Evolutionary conservation across 2,113 vertebrate species (phyloP), one percentile per base, ranked within the genome.

Genomic region (Phylloscopus whistleri): DNA sequence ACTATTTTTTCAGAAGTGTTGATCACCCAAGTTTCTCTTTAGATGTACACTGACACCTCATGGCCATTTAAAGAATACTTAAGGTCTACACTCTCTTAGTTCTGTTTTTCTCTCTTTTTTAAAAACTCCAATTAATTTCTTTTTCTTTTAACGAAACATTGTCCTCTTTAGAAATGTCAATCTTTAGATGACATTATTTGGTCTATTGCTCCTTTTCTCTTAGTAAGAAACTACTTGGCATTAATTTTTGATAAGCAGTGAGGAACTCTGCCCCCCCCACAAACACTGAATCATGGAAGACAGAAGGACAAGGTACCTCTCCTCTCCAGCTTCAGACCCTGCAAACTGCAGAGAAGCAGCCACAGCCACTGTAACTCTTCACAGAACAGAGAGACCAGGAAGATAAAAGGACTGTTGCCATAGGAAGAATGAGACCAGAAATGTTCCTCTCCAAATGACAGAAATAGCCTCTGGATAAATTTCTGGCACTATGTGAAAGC

Each of bases 41-140:
- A 76, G 46, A 77, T 21, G 43, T 69, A 93, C 67, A 96, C 74
- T 95, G 96, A 96, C 95, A 95, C 75, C 93, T 94, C 48, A 87
- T 77, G 94, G 85, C 39, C 87, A 75, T 70, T 82, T 35, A 7
- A 53, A 51, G 84, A 69, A 51, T 2, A 26, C 12, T 37, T 55
- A 43, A 55, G 1, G 4, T 39, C 55, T 79, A 26, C 0, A 1
- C 59, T 60, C 21, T 30, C 44, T 52, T 20, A 41, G 33, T 35
- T 49, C 30, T 64, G 5, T 9, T 74, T 72, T 73, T 43, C 16
- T 24, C 13, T 28, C 7, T 15, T 78, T 56, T 63, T 49, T 0
- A 83, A 82, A 84, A 68, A 44, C 4, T 17, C 22, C 6, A 16
- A 6, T n/a, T 6, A 30, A 10, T 64, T 58, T 13, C 7, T 49